Conservation (phyloP, 2,888 invertebrate species). For the Epirrhoe alternata region DNA sequence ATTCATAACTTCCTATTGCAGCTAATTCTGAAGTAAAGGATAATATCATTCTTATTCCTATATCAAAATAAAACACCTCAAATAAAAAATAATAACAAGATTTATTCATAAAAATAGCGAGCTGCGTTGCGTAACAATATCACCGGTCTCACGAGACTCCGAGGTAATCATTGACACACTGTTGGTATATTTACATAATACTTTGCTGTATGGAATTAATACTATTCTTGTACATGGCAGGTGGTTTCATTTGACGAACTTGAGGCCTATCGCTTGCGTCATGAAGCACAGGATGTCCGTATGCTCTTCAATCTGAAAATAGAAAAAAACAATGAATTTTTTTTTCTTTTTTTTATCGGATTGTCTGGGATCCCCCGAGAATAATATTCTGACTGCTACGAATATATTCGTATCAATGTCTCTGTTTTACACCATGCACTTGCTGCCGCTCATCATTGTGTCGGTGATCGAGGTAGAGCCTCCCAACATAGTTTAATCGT, state of each 20-base stretch:
- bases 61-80: conserved; percentile 38
- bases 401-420: conserved; percentile 95
- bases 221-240: conserved; percentile 55
- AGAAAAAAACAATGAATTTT: conserved; percentile 49
- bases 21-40: no score
- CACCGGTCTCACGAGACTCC: conserved; percentile 66
- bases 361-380: no score
- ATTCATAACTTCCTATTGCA: no score
- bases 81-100: conserved; percentile 77
- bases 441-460: conserved; percentile 91
- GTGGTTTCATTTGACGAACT: conserved; percentile 77
- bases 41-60: no score
- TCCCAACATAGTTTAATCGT: conserved; percentile 41
- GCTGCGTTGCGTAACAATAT: conserved; percentile 79
- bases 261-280: conserved; percentile 88
- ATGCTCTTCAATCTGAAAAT: conserved; percentile 94
- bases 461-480: conserved; percentile 90
- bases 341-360: neutral
- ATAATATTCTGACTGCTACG: conserved; percentile 91
- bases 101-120: conserved; percentile 77
- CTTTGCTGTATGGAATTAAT: conserved; percentile 54
- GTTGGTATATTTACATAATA: conserved; percentile 78
- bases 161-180: conserved; percentile 77
- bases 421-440: conserved; percentile 93
- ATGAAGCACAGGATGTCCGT: conserved; percentile 96